phyloP scores from a whole-genome alignment of 1,140 invertebrate genomes.

The Meloidogyne chitwoodi region DNA sequence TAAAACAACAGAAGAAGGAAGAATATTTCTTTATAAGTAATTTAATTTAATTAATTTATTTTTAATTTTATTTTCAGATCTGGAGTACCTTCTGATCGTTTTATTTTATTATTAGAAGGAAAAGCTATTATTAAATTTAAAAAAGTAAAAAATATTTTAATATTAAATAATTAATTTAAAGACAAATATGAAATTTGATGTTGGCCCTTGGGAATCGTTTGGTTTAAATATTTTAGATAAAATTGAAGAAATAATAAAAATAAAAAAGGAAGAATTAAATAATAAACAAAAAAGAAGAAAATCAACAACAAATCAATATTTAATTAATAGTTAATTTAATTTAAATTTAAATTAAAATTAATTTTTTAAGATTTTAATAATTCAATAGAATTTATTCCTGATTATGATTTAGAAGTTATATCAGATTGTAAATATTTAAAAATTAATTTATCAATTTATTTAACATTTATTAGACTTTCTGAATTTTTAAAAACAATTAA shows the following conservation, averaged over 20 bases:
- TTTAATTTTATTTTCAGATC: conserved; percentile 1
- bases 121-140: conserved; percentile 41
- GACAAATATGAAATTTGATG: conserved; percentile 46
- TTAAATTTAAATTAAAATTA: conserved; percentile 12
- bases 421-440: conserved; percentile 46
- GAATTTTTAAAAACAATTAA: conserved; percentile 21
- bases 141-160: conserved; percentile 2
- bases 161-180: conserved; percentile 14
- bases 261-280: conserved; percentile 11
- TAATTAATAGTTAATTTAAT: conserved; percentile 5
- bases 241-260: conserved; percentile 22
- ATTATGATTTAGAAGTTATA: conserved; percentile 43
- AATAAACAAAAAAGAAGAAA: not conserved
- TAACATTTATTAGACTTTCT: conserved; percentile 24
- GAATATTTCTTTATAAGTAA: conserved; percentile 15
- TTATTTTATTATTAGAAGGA: conserved; percentile 48
- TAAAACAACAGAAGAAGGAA: not conserved
- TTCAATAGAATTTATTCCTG: conserved; percentile 44
- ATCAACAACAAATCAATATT: conserved; percentile 22
- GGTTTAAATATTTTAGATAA: conserved; percentile 40
- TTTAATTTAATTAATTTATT: not conserved
- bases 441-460: conserved; percentile 40
- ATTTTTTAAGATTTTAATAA: conserved; percentile 4
- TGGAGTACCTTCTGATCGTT: conserved; percentile 39
- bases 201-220: conserved; percentile 52